Evolutionary conservation across 2,888 invertebrate genomes (phyloP).

Genomic region (Drosophila peninsularis): DNA sequence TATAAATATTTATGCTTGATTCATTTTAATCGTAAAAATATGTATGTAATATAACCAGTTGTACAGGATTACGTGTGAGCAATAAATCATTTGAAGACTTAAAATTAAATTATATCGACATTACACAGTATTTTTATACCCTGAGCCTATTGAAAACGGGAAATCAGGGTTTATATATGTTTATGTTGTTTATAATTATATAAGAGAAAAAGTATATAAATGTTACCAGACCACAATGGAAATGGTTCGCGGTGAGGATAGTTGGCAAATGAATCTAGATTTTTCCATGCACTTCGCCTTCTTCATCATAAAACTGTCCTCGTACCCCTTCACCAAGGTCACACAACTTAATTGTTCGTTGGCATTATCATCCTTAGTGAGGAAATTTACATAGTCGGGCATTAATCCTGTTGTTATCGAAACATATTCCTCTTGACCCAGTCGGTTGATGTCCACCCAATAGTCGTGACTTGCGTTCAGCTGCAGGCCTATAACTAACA

Average conservation of each 20-base stretch:
- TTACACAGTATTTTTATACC: too few relatives aligned
- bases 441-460: constrained; percentile 39
- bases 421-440: constrained; percentile 38
- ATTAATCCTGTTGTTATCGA: constrained; percentile 32
- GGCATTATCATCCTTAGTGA: background rate
- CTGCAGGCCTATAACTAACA: background rate
- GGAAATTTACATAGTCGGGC: constrained; percentile 12
- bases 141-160: too few relatives aligned
- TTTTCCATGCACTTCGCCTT: constrained; percentile 16
- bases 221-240: constrained; percentile 40
- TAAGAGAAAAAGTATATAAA: background rate
- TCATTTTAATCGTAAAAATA: background rate
- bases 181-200: too few relatives aligned
- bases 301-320: constrained; percentile 32
- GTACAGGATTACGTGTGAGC: background rate
- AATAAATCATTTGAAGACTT: background rate
- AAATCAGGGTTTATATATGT: too few relatives aligned
- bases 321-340: constrained; percentile 13
- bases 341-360: constrained; percentile 21
- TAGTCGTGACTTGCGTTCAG: constrained; percentile 21
- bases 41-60: background rate
- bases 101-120: too few relatives aligned
- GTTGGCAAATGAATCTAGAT: constrained; percentile 30
- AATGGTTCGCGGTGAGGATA: constrained; percentile 25
- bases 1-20: background rate